A percentile compares a stretch with the other conserved stretches of the same genome.
These are phyloP conservation scores for Nephrotoma flavescens DNA, from an alignment of 2,888 invertebrate species.

Conservation along the genomic window DNA sequence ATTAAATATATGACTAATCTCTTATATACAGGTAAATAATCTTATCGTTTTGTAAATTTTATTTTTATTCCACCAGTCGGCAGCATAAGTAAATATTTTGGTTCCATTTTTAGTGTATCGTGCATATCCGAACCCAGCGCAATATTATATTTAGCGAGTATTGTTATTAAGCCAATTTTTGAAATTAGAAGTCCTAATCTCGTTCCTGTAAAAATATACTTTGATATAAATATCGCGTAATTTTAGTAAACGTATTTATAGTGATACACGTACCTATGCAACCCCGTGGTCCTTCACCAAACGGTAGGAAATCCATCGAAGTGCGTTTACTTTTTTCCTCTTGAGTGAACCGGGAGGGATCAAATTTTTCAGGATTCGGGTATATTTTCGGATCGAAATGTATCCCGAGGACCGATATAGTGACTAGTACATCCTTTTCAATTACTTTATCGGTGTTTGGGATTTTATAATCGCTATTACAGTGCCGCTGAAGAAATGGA, in stretches of 20 bases:
- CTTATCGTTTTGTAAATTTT: background rate
- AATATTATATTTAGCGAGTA: background rate
- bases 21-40: background rate
- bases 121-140: background rate
- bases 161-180: background rate
- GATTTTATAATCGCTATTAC: constrained; percentile 1
- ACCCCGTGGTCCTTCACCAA: constrained; percentile 8
- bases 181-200: background rate
- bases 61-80: background rate
- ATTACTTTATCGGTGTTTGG: background rate
- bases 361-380: constrained; percentile 5
- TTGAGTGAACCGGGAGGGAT: constrained; percentile 1
- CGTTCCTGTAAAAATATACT: background rate
- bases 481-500: constrained; percentile 6
- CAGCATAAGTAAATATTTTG: background rate
- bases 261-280: constrained; percentile 1
- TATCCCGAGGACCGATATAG: constrained; percentile 3
- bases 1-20: background rate
- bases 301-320: constrained; percentile 5
- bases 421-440: constrained; percentile 1
- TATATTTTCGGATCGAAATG: constrained; percentile 8
- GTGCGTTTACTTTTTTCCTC: background rate
- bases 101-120: background rate
- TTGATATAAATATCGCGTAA: background rate
- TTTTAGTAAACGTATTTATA: background rate